Evolutionary conservation across 2,113 vertebrate species (phyloP).

Genomic region (Manacus vitellinus): DNA sequence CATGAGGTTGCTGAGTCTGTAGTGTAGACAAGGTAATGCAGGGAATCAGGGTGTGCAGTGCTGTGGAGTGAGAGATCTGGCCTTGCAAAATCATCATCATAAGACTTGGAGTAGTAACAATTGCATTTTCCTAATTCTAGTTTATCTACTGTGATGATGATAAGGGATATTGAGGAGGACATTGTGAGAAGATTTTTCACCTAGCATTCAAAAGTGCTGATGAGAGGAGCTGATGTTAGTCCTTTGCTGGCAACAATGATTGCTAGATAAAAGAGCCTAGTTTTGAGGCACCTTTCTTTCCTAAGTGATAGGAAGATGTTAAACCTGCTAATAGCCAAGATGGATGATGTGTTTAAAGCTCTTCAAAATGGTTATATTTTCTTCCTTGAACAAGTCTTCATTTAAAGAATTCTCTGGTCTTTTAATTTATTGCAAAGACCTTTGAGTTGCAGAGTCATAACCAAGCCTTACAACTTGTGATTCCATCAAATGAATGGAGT

Average conservation of each 20-base stretch:
- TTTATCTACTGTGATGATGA: neutral
- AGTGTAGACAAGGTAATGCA: neutral
- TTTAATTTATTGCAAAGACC: neutral
- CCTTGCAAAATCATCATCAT: neutral
- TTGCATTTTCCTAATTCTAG: neutral
- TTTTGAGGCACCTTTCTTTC: neutral
- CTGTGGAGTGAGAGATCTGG: neutral
- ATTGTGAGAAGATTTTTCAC: neutral
- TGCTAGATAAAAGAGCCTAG: neutral
- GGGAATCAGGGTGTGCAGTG: fast-evolving
- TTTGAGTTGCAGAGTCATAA: neutral
- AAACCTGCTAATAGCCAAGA: neutral
- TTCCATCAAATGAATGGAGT: neutral
- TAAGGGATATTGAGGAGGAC: neutral
- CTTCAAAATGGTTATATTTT: neutral
- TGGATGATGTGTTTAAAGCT: neutral
- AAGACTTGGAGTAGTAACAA: neutral
- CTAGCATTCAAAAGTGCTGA: neutral
- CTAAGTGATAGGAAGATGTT: neutral
- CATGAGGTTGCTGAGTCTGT: neutral
- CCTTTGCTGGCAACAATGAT: neutral
- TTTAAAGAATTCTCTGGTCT: neutral
- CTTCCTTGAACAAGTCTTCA: neutral
- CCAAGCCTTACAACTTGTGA: neutral
- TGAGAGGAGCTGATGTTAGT: neutral